A percentile compares a stretch with the other conserved stretches of the same genome.
phyloP scores from a whole-genome alignment of 1,140 invertebrate genomes.

The Sycophaga agraensis region DNA sequence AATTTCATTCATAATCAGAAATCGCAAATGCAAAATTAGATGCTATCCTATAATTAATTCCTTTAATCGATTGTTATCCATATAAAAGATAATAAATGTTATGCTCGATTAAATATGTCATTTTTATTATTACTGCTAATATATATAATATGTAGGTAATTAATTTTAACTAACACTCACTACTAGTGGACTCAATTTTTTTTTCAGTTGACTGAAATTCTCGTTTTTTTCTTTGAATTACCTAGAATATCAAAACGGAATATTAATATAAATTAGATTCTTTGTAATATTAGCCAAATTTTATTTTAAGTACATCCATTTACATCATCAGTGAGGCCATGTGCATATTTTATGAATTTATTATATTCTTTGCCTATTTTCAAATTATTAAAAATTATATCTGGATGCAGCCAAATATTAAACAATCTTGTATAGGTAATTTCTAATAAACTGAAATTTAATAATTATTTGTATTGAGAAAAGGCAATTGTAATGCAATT shows the following conservation, averaged over 20 bases:
- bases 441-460: conserved; percentile 41
- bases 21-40: too few species aligned
- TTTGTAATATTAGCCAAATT: neutral
- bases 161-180: too few species aligned
- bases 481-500: neutral
- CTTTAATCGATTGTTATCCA: too few species aligned
- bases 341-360: conserved; percentile 59
- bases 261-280: neutral
- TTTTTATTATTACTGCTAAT: too few species aligned
- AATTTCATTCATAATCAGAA: too few species aligned
- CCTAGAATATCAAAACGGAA: conserved; percentile 33
- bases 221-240: conserved; percentile 53
- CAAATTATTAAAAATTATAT: conserved; percentile 59
- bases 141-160: too few species aligned
- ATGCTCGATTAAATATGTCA: too few species aligned
- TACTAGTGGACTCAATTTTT: too few species aligned
- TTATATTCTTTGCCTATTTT: conserved; percentile 53
- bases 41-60: too few species aligned
- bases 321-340: conserved; percentile 63
- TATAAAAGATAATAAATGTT: too few species aligned
- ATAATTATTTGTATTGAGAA: conserved; percentile 3
- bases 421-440: conserved; percentile 54
- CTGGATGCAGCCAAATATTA: conserved; percentile 60
- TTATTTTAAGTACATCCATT: conserved; percentile 6
- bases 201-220: conserved; percentile 43